Evolutionary conservation across 2,797 vertebrate genomes (phyloP), one percentile per base, ranked within the genome.

Genomic region (Cyclopterus lumpus): DNA sequence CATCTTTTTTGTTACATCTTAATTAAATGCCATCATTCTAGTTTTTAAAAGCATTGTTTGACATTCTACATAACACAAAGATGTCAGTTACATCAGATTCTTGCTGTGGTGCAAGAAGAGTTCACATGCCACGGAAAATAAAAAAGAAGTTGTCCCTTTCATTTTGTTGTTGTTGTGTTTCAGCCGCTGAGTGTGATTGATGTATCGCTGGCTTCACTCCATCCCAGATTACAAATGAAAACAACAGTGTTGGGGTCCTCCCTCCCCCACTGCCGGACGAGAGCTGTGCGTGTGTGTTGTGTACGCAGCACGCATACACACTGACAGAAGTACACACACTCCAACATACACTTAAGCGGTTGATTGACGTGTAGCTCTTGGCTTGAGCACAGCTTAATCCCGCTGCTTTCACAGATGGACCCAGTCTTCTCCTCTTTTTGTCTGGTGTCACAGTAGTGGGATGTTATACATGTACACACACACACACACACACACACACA

Each of bases 401-500:
- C 54, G 67, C 85, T 81, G 88, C 78, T 86, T 89, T 90, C 91
- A 89, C 89, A 93, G 91, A 94, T 92, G 93, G 92, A 92, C 89
- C 86, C 87, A 76, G 90, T 89, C 89, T 91, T 90, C 75, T 89
- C 74, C 75, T 88, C 88, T 91, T 93, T 93, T 91, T 93, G 90
- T 93, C 86, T 92, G 86, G 83, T 91, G 92, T 90, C 80, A 90
- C 84, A 80, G 77, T 77, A 75, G 77, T 55, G 57, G 71, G 73
- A 80, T 85, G 78, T 89, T 84, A 75, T 70, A 86, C 67, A 84
- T 59, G 55, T 38, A 66, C 59, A 81, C 73, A 75, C 80, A 80
- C 74, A 67, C 81, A 81, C 82, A 62, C 79, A 62, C 76, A 71
- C 80, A 79, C 71, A 73, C 59, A 49, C 48, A 71, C 59, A 67